These are phyloP conservation scores for Noctilio leporinus DNA, from an alignment of 2,113 vertebrate species.

Conservation along the genomic window DNA sequence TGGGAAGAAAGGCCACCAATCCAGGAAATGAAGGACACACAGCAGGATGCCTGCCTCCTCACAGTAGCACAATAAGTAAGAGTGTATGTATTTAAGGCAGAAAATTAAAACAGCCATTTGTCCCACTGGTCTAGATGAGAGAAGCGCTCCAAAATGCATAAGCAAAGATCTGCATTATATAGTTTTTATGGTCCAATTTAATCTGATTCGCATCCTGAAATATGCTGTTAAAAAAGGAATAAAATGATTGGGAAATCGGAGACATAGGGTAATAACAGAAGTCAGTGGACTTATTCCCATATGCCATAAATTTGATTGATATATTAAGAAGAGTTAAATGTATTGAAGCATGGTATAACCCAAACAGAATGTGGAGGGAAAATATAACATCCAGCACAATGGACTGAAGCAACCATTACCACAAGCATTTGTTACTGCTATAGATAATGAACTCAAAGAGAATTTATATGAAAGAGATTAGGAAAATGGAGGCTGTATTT, in stretches of 20 bases:
- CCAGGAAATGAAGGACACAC: neutral
- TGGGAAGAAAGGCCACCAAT: neutral
- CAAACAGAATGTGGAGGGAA: neutral
- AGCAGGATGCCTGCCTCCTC: neutral
- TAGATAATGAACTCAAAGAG: neutral
- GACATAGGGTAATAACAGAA: neutral
- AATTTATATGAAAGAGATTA: neutral
- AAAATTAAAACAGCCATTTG: neutral
- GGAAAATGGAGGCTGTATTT: neutral
- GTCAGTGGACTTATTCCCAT: neutral
- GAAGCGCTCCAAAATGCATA: neutral
- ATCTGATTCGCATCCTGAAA: neutral
- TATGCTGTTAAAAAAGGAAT: neutral
- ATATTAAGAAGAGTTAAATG: neutral
- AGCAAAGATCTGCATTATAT: neutral
- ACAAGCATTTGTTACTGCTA: neutral
- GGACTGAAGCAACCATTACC: neutral
- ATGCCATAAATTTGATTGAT: neutral
- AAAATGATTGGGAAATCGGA: neutral
- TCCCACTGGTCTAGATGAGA: neutral
- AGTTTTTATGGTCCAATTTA: neutral
- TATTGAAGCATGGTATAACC: neutral
- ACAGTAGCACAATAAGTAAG: neutral
- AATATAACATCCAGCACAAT: neutral
- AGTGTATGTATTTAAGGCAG: neutral